phyloP scores from a whole-genome alignment of 1,140 invertebrate genomes.

The Drosophila guanche region DNA sequence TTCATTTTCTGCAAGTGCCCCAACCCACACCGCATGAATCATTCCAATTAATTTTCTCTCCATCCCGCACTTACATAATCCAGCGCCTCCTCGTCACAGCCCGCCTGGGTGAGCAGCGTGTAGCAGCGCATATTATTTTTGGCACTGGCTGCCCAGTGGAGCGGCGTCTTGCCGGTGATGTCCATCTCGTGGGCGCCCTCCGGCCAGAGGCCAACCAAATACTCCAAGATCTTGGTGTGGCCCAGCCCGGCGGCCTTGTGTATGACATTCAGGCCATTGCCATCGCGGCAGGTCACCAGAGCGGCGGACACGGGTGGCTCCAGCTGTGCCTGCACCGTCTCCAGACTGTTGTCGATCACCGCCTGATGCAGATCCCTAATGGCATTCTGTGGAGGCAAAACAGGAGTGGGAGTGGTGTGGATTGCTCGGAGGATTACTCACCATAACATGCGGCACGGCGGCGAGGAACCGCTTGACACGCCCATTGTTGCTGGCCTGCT shows the following conservation, averaged over 20 bases:
- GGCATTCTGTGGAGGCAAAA: constrained; percentile 86
- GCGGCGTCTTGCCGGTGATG: constrained; percentile 92
- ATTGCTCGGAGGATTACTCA: constrained; percentile 72
- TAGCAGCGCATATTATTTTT: constrained; percentile 90
- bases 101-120: constrained; percentile 89
- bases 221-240: constrained; percentile 88
- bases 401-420: not conserved
- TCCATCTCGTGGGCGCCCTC: constrained; percentile 88
- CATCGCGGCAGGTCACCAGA: constrained; percentile 90
- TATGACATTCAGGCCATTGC: constrained; percentile 90
- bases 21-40: constrained; percentile 29
- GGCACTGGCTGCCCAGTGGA: constrained; percentile 94
- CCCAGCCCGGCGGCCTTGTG: constrained; percentile 94
- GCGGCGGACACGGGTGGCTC: constrained; percentile 89
- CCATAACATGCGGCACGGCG: constrained; percentile 94
- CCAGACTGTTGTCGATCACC: constrained; percentile 90
- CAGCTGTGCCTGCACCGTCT: constrained; percentile 87
- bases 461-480: constrained; percentile 92
- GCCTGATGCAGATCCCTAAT: constrained; percentile 92
- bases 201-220: constrained; percentile 89
- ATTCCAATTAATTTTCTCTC: constrained; percentile 52
- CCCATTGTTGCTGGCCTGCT: constrained; percentile 92
- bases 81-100: constrained; percentile 90
- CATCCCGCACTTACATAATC: constrained; percentile 89
- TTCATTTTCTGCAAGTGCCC: constrained; percentile 88